These are phyloP conservation scores for Erythrolamprus reginae DNA, from an alignment of 2,113 vertebrate genomes.

Conservation along the genomic window DNA sequence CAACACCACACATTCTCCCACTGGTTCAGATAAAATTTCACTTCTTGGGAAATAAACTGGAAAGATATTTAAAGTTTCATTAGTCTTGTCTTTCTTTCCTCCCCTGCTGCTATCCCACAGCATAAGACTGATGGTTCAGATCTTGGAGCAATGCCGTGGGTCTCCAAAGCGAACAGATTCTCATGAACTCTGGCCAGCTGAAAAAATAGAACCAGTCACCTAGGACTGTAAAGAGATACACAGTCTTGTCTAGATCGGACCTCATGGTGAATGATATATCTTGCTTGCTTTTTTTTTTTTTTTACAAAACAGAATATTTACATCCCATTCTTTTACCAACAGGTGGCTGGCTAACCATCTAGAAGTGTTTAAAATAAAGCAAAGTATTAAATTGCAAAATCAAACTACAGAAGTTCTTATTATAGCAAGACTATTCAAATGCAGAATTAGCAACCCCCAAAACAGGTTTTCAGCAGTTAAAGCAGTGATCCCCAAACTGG, in stretches of 20 bases:
- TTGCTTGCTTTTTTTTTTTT: not conserved
- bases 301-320: not conserved
- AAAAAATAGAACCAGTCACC: slow-evolving; percentile 22
- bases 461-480: not conserved
- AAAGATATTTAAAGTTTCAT: not conserved
- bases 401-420: not conserved
- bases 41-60: not conserved
- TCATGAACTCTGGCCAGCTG: slow-evolving; percentile 35
- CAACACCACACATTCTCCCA: not conserved
- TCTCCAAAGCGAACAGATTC: slow-evolving; percentile 17
- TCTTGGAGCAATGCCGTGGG: not conserved
- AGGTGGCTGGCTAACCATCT: not conserved
- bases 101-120: slow-evolving; percentile 1
- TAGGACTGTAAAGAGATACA: not conserved
- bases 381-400: not conserved
- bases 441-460: not conserved
- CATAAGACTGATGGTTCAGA: not conserved
- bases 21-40: not conserved
- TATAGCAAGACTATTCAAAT: not conserved
- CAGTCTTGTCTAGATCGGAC: not conserved
- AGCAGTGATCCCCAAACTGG: too few relatives aligned
- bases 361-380: not conserved
- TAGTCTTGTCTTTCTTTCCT: not conserved
- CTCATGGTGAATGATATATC: not conserved
- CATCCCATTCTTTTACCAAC: not conserved